Evolutionary conservation across 2,113 vertebrate species (phyloP).

Genomic region (Dromiciops gliroides): DNA sequence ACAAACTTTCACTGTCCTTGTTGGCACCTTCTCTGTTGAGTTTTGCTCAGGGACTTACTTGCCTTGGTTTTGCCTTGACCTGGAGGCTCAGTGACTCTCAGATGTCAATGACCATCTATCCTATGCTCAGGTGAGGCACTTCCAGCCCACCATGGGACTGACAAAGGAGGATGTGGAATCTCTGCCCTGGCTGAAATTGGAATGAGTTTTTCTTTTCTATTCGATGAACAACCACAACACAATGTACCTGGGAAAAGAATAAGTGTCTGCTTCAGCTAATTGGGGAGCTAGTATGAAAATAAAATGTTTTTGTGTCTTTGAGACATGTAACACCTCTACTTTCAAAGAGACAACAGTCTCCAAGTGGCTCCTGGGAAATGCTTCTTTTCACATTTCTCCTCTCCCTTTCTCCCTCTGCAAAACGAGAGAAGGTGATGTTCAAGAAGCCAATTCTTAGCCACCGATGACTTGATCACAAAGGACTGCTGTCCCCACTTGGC

Average conservation of each 20-base stretch:
- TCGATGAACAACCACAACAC: constrained; percentile 57
- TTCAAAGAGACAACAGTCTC: constrained; percentile 34
- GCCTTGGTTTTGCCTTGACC: constrained; percentile 58
- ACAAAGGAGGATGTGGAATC: constrained; percentile 69
- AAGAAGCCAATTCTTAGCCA: constrained; percentile 6
- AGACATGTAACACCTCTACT: constrained; percentile 39
- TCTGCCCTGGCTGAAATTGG: constrained; percentile 54
- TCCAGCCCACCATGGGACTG: constrained; percentile 41
- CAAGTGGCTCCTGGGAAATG: constrained; percentile 48
- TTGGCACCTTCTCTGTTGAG: neutral
- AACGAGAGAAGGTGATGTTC: constrained; percentile 2
- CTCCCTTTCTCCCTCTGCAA: constrained; percentile 6
- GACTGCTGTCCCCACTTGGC: neutral
- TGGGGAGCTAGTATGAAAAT: constrained; percentile 62
- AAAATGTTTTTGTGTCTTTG: constrained; percentile 34
- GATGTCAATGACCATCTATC: constrained; percentile 40
- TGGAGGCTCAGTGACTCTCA: constrained; percentile 54
- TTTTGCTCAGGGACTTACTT: constrained; percentile 53
- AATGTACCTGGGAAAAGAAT: constrained; percentile 65
- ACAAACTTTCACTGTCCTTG: neutral
- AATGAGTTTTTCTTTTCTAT: constrained; percentile 73
- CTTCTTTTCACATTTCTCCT: constrained; percentile 22
- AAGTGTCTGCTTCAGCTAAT: constrained; percentile 58
- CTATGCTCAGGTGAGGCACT: constrained; percentile 43
- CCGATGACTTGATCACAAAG: neutral